Base-by-base conservation (phyloP, 2,797 vertebrate genomes). In the Etheostoma perlongum region DNA sequence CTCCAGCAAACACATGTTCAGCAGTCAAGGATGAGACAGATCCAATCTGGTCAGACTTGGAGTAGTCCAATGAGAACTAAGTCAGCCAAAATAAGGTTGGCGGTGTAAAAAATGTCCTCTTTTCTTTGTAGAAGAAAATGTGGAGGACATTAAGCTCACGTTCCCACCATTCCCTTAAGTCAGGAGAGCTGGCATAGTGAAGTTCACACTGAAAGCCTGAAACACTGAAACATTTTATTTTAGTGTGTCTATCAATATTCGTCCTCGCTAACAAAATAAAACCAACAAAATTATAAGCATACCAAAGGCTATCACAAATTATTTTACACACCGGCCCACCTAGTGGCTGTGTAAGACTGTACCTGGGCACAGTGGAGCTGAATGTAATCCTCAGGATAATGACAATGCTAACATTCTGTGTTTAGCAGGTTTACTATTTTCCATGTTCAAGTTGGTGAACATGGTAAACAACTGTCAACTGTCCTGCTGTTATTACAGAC, bases 11-110 rank as follows among this genome's bases (percentile, higher is more conserved):
- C 2, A 11, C 10, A 40, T 40, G 11, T 40, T 11, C 3, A 53
- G 66, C 62, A 62, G 42, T 71, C 46, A 67, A 65, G 66, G 30
- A 74, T 48, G 65, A 70, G 60, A 69, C 52, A 18, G 52, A 74
- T 62, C 57, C 55, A 74, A 36, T 74, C 52, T 57, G 60, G 33
- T 75, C 63, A 44, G 66, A 65, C 42, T 42, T 52, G 72, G 30
- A 57, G n/a, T 40, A 47, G 66, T 42, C 46, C 62, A 53, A 25
- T 25, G 33, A 72, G 21, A 57, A 48, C 19, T 0, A 48, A 75
- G 54, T 65, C 61, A 46, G 82, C 54, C 71, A 76, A 68, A 49
- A 78, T 61, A 44, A 27, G 23, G 25, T 40, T 30, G 2, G 13
- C 62, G 15, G 33, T 66, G 10, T 21, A 72, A 61, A 58, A 76